Conservation (phyloP, 2,113 vertebrate species). For the Parus major region DNA sequence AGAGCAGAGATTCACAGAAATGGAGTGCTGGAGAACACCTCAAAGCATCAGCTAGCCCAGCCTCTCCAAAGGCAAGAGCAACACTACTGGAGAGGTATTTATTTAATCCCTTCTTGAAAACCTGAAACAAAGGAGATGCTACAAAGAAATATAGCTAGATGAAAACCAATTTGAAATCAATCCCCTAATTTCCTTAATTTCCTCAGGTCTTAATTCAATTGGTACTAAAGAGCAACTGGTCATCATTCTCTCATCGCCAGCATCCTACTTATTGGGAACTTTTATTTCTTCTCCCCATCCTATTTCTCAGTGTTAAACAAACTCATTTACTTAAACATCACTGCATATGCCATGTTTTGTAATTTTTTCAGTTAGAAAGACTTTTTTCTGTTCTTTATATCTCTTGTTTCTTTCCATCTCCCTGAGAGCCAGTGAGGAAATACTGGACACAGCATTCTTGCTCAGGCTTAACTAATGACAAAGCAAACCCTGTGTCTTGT, state of each 20-base stretch:
- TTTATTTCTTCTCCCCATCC: neutral
- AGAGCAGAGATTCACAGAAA: neutral
- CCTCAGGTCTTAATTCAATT: neutral
- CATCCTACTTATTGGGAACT: neutral
- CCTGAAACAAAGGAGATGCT: neutral
- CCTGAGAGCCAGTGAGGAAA: neutral
- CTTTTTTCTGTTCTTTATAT: neutral
- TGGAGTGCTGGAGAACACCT: neutral
- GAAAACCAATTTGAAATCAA: neutral
- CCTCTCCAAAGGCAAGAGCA: neutral
- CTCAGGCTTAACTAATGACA: neutral
- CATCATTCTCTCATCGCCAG: neutral
- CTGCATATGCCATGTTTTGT: fast-evolving
- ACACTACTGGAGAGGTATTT: neutral
- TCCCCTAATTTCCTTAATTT: neutral
- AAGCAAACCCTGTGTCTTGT: neutral
- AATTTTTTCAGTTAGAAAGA: conserved; percentile 12
- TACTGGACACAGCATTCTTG: neutral
- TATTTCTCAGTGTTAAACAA: neutral
- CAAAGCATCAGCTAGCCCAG: neutral
- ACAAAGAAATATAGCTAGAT: neutral
- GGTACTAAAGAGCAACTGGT: neutral
- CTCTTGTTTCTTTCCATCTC: neutral
- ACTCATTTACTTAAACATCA: neutral
- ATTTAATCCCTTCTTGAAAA: neutral